phyloP scores from a whole-genome alignment of 2,888 invertebrate genomes.

The Cryptocephalus moraei region DNA sequence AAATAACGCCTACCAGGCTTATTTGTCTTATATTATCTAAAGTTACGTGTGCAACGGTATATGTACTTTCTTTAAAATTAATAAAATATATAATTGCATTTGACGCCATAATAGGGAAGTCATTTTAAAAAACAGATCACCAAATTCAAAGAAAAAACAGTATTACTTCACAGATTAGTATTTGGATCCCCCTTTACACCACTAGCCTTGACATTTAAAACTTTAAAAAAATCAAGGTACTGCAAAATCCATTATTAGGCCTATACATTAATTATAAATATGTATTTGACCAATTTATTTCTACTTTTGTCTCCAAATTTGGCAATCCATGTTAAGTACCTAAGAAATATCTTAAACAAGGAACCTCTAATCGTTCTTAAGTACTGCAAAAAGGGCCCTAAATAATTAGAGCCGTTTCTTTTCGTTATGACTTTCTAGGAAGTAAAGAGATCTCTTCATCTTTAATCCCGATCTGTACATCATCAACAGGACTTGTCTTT shows the following conservation, averaged over 20 bases:
- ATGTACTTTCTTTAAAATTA: constrained; percentile 2
- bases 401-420: constrained; percentile 11
- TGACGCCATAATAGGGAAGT: not conserved
- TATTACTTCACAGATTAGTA: not conserved
- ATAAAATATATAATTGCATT: not conserved
- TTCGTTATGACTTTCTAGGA: constrained; percentile 34
- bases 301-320: too few species aligned
- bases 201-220: not conserved
- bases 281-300: too few species aligned
- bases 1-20: constrained; percentile 9
- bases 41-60: constrained; percentile 6
- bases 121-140: not conserved
- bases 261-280: too few species aligned
- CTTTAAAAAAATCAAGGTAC: not conserved
- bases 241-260: too few species aligned
- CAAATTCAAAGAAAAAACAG: not conserved
- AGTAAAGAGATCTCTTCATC: constrained; percentile 32
- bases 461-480: constrained; percentile 14
- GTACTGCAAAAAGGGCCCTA: constrained; percentile 5
- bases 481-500: constrained; percentile 25
- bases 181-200: not conserved
- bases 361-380: not conserved
- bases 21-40: constrained; percentile 3
- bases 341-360: too few species aligned
- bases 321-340: too few species aligned